phyloP scores from a whole-genome alignment of 1,140 invertebrate species.

The Aphelinus certus region DNA sequence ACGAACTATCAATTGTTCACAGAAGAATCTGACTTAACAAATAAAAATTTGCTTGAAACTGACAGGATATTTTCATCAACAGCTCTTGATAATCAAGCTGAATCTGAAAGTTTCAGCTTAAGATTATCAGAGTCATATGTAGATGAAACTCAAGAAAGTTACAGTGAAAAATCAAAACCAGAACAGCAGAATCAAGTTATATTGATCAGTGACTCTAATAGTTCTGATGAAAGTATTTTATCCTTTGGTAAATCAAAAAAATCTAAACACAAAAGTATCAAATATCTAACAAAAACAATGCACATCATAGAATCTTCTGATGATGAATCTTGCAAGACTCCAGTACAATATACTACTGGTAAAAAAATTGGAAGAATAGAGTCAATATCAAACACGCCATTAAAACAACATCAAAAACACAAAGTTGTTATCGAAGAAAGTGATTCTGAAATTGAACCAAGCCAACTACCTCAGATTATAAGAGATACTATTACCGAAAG shows the following conservation, averaged over 20 bases:
- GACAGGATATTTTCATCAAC: slow-evolving; percentile 27
- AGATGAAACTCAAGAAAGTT: slow-evolving; percentile 33
- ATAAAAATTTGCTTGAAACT: not conserved
- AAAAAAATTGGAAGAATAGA: not conserved
- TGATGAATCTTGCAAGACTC: slow-evolving; percentile 11
- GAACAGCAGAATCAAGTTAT: slow-evolving; percentile 32
- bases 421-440: slow-evolving; percentile 37
- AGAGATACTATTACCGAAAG: slow-evolving; percentile 28
- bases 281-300: slow-evolving; percentile 6
- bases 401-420: not conserved
- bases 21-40: not conserved
- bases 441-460: slow-evolving; percentile 34
- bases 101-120: slow-evolving; percentile 37
- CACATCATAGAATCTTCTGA: slow-evolving; percentile 32
- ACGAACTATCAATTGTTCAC: not conserved
- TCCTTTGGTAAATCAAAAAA: not conserved
- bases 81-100: slow-evolving; percentile 3
- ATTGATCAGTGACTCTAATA: slow-evolving; percentile 47
- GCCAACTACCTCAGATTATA: slow-evolving; percentile 4
- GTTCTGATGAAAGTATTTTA: slow-evolving; percentile 6
- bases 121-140: slow-evolving; percentile 39
- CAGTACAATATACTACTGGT: slow-evolving; percentile 9
- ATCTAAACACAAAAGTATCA: not conserved
- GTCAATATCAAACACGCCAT: too few species aligned
- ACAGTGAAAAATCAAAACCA: not conserved